Evolutionary conservation across 2,113 vertebrate genomes (phyloP), one percentile per base, ranked within the genome.

Genomic region (Coregonus clupeaformis): DNA sequence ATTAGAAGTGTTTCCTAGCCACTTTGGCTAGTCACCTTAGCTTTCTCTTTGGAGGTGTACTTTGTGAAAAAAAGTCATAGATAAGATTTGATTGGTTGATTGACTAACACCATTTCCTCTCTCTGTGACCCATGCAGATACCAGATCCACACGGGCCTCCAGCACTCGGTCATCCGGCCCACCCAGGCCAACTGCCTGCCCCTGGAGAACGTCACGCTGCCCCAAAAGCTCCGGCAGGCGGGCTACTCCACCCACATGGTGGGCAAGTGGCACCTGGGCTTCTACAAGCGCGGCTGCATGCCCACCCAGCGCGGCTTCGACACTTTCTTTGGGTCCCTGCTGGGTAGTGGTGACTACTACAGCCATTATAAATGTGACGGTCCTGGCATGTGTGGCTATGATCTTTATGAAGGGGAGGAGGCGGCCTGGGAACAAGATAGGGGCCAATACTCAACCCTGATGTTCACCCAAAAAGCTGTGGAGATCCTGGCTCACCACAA

Each of bases 171-270:
- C 71, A 99, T 99, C 73, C 92, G 96, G 73, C 95, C 98, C 6
- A 94, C 95, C 0, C 98, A 98, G 76, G 95, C 98, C 82, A 98
- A 97, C 92, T 99, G 98, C 80, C 90, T 99, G 60, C 98, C 98
- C 59, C 84, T 98, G 88, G 95, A 98, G 83, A 97, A 97, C 0
- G 77, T 94, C 78, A 98, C 96, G 1, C 92, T 98, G 86, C 97
- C 97, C 85, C 96, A 97, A 90, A 98, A 98, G 86, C 94, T 99
- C 45, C 96, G 93, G 86, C 93, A 96, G 66, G 95, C 91, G 0
- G 98, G 97, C 32, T 99, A 99, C 79, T 91, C 96, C 57, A 98
- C 98, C 0, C 96, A 99, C 81, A 98, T 98, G 97, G 96, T 99
- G 81, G 98, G 98, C 77, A 99, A 98, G 87, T 99, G 98, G 98